Evolutionary conservation across 2,888 invertebrate species (phyloP).

Genomic region (Criorhina ranunculi): DNA sequence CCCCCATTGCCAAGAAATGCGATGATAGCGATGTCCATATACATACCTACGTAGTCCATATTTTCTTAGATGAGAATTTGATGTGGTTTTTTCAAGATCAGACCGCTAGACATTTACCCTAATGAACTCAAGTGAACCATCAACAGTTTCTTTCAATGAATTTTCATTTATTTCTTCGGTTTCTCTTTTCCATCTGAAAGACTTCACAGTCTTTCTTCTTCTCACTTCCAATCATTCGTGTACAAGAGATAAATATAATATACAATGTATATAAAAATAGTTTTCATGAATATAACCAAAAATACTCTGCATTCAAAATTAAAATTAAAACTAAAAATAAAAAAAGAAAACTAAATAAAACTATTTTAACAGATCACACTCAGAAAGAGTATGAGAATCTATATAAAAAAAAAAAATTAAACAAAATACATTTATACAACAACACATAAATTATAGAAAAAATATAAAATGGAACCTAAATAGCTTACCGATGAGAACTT

Average conservation of each 20-base stretch:
- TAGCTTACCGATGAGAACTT: conserved; percentile 55
- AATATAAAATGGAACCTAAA: conserved; percentile 54
- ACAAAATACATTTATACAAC: conserved; percentile 60
- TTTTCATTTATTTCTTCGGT: conserved; percentile 18
- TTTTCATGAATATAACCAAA: conserved; percentile 42
- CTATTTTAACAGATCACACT: conserved; percentile 66
- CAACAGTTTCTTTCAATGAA: background rate
- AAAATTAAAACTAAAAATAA: conserved; percentile 13
- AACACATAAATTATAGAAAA: conserved; percentile 61
- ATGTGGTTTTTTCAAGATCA: no score
- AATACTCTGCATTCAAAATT: conserved; percentile 32
- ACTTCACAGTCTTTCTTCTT: conserved; percentile 5
- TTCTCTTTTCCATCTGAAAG: conserved; percentile 17
- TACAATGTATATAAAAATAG: conserved; percentile 50
- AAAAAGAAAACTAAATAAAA: conserved; percentile 57
- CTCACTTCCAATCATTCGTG: conserved; percentile 16
- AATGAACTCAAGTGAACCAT: no score
- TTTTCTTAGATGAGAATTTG: no score
- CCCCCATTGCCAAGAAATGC: no score
- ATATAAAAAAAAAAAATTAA: conserved; percentile 46
- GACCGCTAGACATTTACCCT: no score
- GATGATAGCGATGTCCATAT: no score
- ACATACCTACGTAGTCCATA: no score
- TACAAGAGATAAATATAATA: conserved; percentile 35
- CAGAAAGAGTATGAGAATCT: conserved; percentile 24